A percentile compares a stretch with the other conserved stretches of the same genome.
Evolutionary conservation across 2,888 invertebrate genomes (phyloP).

Genomic region (Incurvaria masculella): DNA sequence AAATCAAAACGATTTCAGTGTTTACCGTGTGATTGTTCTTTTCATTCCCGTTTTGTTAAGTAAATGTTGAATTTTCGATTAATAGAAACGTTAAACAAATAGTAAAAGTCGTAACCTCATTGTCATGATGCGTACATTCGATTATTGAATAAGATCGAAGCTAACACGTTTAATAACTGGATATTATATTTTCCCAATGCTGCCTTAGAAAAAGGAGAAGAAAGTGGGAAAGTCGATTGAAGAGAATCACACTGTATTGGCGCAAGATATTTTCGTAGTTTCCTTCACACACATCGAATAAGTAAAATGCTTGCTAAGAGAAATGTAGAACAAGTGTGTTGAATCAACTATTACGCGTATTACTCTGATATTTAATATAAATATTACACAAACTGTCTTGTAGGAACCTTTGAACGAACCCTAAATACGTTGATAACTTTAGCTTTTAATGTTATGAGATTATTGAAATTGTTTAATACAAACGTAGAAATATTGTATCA

Average conservation of each 20-base stretch:
- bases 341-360: too few species aligned
- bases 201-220: constrained; percentile 16
- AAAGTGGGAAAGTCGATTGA: constrained; percentile 1
- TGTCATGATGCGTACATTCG: constrained; percentile 47
- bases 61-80: neutral
- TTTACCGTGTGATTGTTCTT: neutral
- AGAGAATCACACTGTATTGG: neutral
- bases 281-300: neutral
- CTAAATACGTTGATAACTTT: too few species aligned
- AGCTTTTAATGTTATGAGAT: too few species aligned
- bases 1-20: too few species aligned
- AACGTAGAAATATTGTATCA: too few species aligned
- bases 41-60: neutral
- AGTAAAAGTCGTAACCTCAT: constrained; percentile 42
- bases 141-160: neutral
- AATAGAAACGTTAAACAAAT: constrained; percentile 5
- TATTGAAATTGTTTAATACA: too few species aligned
- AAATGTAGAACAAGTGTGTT: too few species aligned
- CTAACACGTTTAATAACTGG: neutral
- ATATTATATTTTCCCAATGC: constrained; percentile 7
- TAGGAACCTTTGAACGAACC: too few species aligned
- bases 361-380: too few species aligned
- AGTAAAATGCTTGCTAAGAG: too few species aligned
- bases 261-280: neutral
- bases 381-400: too few species aligned